Percentiles rank a stretch among this genome's conserved stretches.
These are phyloP conservation scores for Tautogolabrus adspersus DNA, from an alignment of 2,113 vertebrate genomes.

Conservation along the genomic window DNA sequence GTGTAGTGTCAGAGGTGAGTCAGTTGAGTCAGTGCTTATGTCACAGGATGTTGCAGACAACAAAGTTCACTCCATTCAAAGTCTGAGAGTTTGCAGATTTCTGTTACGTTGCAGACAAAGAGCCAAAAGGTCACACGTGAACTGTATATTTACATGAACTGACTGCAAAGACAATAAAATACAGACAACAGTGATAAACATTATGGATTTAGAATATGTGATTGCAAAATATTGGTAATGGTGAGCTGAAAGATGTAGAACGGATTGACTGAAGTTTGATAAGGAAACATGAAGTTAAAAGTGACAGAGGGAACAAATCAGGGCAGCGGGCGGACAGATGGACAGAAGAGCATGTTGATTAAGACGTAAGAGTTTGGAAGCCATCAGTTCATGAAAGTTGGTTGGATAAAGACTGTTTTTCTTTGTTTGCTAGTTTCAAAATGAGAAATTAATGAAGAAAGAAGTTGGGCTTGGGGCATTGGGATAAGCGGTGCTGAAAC, in stretches of 20 bases:
- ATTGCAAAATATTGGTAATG: not conserved
- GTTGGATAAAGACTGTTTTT: not conserved
- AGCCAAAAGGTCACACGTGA: not conserved
- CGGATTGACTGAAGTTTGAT: not conserved
- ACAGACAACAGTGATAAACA: too few relatives aligned
- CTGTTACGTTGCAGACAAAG: not conserved
- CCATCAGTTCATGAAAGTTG: not conserved
- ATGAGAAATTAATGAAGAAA: not conserved
- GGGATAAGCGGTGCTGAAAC: not conserved
- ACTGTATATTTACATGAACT: not conserved
- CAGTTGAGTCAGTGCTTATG: not conserved
- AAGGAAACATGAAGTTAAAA: not conserved
- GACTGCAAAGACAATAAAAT: not conserved
- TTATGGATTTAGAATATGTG: not conserved
- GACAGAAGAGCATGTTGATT: not conserved
- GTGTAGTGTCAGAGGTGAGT: not conserved
- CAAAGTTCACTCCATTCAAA: not conserved
- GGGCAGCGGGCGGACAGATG: too few relatives aligned
- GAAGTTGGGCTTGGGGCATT: not conserved
- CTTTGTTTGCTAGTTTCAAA: too few relatives aligned
- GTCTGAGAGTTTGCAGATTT: not conserved
- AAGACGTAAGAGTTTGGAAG: not conserved
- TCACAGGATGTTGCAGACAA: conserved; percentile 1
- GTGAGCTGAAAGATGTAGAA: not conserved
- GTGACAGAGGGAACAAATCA: not conserved